Percentiles rank a stretch among this genome's conserved stretches.
phyloP scores from a whole-genome alignment of 1,140 invertebrate species.

The Zelostemma sp. region DNA sequence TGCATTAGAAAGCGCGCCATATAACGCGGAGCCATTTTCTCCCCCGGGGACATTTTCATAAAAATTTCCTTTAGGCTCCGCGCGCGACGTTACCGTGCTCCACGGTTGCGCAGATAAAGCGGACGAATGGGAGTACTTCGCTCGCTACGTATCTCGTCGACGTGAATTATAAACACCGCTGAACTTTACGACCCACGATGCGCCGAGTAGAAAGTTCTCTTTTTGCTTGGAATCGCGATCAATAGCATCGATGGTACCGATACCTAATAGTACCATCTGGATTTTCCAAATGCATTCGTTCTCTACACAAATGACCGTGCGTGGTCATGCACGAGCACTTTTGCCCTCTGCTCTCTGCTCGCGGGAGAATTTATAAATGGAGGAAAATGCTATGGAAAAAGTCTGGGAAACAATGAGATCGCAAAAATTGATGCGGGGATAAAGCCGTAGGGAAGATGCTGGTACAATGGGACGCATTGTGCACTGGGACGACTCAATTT shows the following conservation, averaged over 20 bases:
- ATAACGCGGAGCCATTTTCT: slow-evolving; percentile 36
- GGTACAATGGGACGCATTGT: too few relatives aligned
- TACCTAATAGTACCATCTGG: background rate
- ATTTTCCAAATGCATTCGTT: slow-evolving; percentile 4
- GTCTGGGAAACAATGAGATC: too few relatives aligned
- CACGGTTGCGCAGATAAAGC: background rate
- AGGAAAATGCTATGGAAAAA: too few relatives aligned
- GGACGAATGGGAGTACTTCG: background rate
- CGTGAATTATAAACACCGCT: slow-evolving; percentile 41
- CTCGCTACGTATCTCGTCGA: slow-evolving; percentile 7
- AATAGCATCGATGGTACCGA: slow-evolving; percentile 35
- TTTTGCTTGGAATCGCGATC: slow-evolving; percentile 47
- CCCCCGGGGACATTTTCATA: slow-evolving; percentile 32
- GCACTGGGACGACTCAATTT: too few relatives aligned
- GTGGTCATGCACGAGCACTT: slow-evolving; percentile 1
- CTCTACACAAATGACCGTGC: background rate
- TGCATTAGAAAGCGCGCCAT: slow-evolving; percentile 41
- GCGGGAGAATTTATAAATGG: too few relatives aligned
- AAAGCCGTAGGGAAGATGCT: too few relatives aligned
- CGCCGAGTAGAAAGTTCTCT: slow-evolving; percentile 48
- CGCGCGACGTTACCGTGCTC: background rate
- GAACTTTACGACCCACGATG: slow-evolving; percentile 41
- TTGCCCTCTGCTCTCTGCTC: too few relatives aligned
- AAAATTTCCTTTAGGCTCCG: slow-evolving; percentile 12
- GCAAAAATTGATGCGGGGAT: too few relatives aligned